Conservation (phyloP, 2,113 vertebrate genomes). For the Catharus fuscescens region DNA sequence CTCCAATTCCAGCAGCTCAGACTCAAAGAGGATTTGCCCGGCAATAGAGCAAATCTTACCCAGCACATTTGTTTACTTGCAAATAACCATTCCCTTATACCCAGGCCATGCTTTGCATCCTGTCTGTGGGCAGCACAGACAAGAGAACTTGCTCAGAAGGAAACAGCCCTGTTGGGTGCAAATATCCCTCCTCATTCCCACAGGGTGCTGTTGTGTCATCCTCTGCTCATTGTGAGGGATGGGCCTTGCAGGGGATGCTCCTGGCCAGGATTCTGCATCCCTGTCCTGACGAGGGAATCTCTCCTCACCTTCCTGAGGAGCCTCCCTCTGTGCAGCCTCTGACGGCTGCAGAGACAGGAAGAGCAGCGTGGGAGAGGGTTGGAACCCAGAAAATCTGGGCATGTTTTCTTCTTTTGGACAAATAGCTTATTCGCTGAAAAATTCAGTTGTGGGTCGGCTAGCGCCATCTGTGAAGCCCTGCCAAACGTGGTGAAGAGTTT, state of each 20-base stretch:
- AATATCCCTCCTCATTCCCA: neutral
- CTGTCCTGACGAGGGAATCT: neutral
- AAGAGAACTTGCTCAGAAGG: neutral
- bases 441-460: constrained; percentile 41
- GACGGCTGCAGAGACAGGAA: neutral
- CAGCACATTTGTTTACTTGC: neutral
- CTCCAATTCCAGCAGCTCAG: neutral
- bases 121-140: neutral
- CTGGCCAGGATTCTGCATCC: neutral
- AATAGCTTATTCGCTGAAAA: constrained; percentile 61
- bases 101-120: neutral
- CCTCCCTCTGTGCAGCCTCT: neutral
- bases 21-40: constrained; percentile 7
- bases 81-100: rapidly evolving
- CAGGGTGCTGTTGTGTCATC: neutral
- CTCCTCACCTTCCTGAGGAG: neutral
- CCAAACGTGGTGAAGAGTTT: constrained; percentile 47
- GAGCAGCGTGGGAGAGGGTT: constrained; percentile 55
- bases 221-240: rapidly evolving
- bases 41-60: neutral
- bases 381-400: constrained; percentile 46
- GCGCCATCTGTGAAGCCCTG: constrained; percentile 52
- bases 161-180: rapidly evolving
- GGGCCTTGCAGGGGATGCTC: neutral
- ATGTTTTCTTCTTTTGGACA: constrained; percentile 61